Conservation (phyloP, 2,888 invertebrate genomes). For the Euzetes globulus region DNA sequence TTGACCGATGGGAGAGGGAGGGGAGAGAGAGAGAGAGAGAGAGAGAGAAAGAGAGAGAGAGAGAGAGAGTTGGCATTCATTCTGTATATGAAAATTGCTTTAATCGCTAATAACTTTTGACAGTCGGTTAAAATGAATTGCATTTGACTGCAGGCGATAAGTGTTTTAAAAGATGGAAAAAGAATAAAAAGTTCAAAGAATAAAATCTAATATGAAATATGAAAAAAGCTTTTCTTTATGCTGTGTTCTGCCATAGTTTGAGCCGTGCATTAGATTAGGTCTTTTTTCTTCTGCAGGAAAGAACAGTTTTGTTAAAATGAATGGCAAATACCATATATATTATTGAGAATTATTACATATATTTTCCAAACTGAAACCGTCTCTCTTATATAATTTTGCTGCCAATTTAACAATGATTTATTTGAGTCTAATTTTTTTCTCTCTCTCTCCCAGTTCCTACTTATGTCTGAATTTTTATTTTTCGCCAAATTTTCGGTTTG, state of each 20-base stretch:
- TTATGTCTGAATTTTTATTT: neutral
- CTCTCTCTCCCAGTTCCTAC: neutral
- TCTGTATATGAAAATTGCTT: neutral
- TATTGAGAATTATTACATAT: too few species aligned
- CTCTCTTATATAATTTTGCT: neutral
- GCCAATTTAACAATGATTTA: slow-evolving; percentile 22
- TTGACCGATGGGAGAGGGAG: neutral
- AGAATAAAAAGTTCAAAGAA: neutral
- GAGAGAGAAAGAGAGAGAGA: neutral
- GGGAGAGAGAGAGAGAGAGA: neutral
- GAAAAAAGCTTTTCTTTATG: neutral
- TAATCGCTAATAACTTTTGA: slow-evolving; percentile 24
- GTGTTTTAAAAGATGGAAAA: neutral
- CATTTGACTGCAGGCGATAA: slow-evolving; percentile 19
- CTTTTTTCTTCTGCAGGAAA: too few species aligned
- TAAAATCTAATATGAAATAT: neutral
- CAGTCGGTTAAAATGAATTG: slow-evolving; percentile 22
- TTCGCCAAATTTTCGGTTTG: neutral
- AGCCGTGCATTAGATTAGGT: too few species aligned
- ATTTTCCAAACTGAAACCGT: too few species aligned
- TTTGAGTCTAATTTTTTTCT: neutral
- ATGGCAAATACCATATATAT: too few species aligned
- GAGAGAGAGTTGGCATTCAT: neutral
- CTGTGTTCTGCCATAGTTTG: too few species aligned
- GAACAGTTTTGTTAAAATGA: too few species aligned